Evolutionary conservation across 2,888 invertebrate species (phyloP), one percentile per base, ranked within the genome.

Genomic region (Drosophila infuscata): DNA sequence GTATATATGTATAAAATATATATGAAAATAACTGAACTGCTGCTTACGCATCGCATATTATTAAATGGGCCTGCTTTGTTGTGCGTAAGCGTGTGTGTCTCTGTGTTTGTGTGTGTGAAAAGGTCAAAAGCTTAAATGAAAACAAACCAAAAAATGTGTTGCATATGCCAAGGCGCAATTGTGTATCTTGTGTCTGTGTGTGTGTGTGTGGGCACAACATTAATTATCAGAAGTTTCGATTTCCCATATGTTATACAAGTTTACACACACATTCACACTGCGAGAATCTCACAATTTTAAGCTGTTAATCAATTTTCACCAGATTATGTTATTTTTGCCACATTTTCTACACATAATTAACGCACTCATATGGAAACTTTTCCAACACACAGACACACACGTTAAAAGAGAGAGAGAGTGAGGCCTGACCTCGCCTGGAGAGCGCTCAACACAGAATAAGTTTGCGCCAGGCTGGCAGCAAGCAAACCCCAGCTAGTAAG

Each of bases 371-470:
- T 67, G 67, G 25, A 17, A 74, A 70, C 35, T 70, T 72, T 32
- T 46, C 36, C 51, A 46, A 74, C 43, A 53, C 52, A 61, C 52
- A 54, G 62, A 62, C 62, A 65, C 52, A 68, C 30, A 70, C 17
- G 36, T 15, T 7, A 59, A 38, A n/a, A 36, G 15, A 29, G 29
- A 62, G 49, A 36, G 29, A 64, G 62, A 53, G 33, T 54, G 52
- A 57, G 54, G 43, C 70, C 89, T 88, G 82, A 82, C 82, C 79
- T 82, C 88, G 82, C 61, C 83, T 86, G 77, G 66, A 70, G 80
- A 73, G 69, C 66, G 86, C 74, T 65, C 62, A 72, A 88, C 80
- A 88, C 88, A 74, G 86, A 85, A 84, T 65, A 60, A 74, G 29
- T 71, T 59, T 68, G 52, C 60, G 70, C 29, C 66, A 57, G 43